Evolutionary conservation across 2,113 vertebrate species (phyloP).

Genomic region (Odontesthes bonariensis): DNA sequence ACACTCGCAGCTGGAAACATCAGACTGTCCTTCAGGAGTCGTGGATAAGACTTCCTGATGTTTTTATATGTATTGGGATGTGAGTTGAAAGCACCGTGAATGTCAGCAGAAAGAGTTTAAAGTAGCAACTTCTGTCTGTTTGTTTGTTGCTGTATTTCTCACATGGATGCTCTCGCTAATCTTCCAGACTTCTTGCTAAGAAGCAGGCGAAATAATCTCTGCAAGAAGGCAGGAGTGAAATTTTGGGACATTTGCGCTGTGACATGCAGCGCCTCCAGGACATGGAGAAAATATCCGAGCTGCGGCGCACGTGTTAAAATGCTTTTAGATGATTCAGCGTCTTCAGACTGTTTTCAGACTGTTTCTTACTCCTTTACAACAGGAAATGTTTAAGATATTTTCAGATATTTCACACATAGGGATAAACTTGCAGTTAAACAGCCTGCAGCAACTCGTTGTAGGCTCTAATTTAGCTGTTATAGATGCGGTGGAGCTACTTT

Average conservation of each 20-base stretch:
- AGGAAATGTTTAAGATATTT: not conserved
- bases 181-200: not conserved
- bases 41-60: too few relatives aligned
- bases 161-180: not conserved
- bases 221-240: not conserved
- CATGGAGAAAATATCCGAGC: not conserved
- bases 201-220: not conserved
- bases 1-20: too few relatives aligned
- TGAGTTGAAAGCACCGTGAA: not conserved
- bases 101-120: not conserved
- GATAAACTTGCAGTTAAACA: slow-evolving; percentile 8
- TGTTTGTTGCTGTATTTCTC: not conserved
- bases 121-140: not conserved
- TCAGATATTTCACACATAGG: not conserved
- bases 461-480: slow-evolving; percentile 4
- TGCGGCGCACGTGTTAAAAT: too few relatives aligned
- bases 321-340: too few relatives aligned
- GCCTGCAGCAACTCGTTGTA: not conserved
- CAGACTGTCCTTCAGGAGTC: too few relatives aligned
- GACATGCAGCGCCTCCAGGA: not conserved
- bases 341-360: too few relatives aligned
- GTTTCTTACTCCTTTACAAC: too few relatives aligned
- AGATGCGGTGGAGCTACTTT: not conserved
- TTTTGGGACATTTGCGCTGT: not conserved
- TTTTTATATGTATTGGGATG: too few relatives aligned